Evolutionary conservation across 2,888 invertebrate species (phyloP).

Genomic region (Tipula unca): DNA sequence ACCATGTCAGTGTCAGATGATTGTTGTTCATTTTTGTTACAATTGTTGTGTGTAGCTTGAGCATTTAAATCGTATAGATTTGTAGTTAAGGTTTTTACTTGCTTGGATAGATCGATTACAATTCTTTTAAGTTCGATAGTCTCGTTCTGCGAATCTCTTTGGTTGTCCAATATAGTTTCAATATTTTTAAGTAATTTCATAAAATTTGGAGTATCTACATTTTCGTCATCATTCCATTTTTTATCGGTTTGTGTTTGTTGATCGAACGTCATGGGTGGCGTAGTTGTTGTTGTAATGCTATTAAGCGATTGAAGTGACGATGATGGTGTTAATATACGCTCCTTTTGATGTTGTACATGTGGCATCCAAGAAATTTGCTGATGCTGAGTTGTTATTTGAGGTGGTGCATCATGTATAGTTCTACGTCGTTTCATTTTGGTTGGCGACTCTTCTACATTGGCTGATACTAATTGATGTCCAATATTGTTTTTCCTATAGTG

Average conservation of each 20-base stretch:
- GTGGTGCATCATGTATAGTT: neutral
- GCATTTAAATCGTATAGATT: neutral
- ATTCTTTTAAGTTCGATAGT: neutral
- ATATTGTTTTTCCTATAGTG: conserved; percentile 21
- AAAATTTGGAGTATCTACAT: neutral
- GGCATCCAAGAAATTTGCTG: neutral
- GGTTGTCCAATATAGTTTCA: neutral
- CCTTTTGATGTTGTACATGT: neutral
- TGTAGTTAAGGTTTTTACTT: neutral
- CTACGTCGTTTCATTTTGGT: conserved; percentile 21
- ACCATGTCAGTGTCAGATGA: neutral
- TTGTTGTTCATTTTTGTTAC: neutral
- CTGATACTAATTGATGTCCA: neutral
- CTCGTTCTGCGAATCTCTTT: neutral
- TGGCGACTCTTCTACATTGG: neutral
- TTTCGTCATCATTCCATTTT: neutral
- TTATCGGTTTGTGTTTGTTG: conserved; percentile 26
- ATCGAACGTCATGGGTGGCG: conserved; percentile 26
- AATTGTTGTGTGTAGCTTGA: neutral
- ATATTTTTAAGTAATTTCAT: neutral
- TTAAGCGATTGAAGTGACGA: neutral
- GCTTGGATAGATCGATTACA: conserved; percentile 14
- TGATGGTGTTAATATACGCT: neutral
- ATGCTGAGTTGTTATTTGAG: neutral
- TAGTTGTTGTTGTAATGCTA: conserved; percentile 10